Base-by-base conservation (phyloP, 2,888 invertebrate genomes). In the Frankliniella intonsa region DNA sequence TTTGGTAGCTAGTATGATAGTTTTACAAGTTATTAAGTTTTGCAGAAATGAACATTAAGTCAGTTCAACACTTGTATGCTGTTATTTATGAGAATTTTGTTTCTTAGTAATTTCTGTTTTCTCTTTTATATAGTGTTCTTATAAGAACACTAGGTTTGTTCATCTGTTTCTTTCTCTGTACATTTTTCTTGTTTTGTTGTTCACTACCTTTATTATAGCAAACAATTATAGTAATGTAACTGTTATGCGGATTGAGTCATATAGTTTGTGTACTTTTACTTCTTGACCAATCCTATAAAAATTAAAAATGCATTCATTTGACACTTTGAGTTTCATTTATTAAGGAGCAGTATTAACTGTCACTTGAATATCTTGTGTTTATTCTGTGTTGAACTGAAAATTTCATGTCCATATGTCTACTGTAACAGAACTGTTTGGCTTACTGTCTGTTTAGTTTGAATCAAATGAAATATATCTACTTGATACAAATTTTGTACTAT, bases 401-500 rank as follows among this genome's bases (percentile, higher is more conserved):
- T 76, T 25, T 76, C 69, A 76, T 76, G 69, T 76, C 25, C 8
- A 76, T 25, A 76, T 76, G 25, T 76, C 11, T 76, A 76, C 25
- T 22, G 69, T 25, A 76, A 22, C 25, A 25, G 25, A 76, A 62
- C 62, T 62, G 69, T 76, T 76, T 76, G 69, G 69, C 69, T 76
- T 25, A 22, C 25, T 25, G 69, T 76, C 69, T 76, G 69, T 76
- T 76, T 76, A 76, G 69, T 76, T 76, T 76, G 25, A 76, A 76
- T 76, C 25, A 25, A 76, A 25, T 76, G 22, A 76, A 76, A n/a
- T 76, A 76, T 76, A 76, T 76, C 69, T 76, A 76, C 69, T 76
- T 76, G 69, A 76, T 76, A 76, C 69, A 76, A 76, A 25, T 76
- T 76, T 76, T 76, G 69, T 76, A 76, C 69, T 76, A 76, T 76